Conservation (phyloP, 1,140 invertebrate genomes). For the Archivesica marissinica region DNA sequence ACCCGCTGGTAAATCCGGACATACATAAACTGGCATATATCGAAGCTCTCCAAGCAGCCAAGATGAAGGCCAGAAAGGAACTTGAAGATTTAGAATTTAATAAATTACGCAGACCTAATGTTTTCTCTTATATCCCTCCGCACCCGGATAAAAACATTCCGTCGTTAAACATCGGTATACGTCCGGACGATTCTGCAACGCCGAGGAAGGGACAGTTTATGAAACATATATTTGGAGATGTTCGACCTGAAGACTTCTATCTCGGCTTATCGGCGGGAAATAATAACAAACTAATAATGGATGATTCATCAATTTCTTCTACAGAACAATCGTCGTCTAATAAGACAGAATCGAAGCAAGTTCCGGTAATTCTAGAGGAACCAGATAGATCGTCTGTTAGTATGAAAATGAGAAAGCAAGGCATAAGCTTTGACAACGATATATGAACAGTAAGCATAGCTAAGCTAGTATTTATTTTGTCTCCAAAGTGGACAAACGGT, state of each 20-base stretch:
- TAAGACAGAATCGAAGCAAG: background rate
- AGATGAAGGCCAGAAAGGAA: background rate
- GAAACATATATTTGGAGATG: constrained; percentile 59
- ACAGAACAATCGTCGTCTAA: background rate
- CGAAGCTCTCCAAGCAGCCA: constrained; percentile 37
- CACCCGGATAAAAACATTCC: background rate
- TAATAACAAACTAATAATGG: background rate
- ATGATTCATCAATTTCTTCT: background rate
- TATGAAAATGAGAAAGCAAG: constrained; percentile 52
- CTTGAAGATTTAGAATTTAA: constrained; percentile 25
- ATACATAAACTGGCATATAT: constrained; percentile 55
- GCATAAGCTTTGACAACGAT: constrained; percentile 3
- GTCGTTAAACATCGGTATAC: constrained; percentile 24
- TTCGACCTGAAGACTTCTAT: constrained; percentile 55
- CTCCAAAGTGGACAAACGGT: no score
- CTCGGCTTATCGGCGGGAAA: background rate
- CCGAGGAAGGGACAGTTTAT: constrained; percentile 57
- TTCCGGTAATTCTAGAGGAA: background rate
- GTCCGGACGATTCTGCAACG: constrained; percentile 25
- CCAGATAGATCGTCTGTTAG: constrained; percentile 45
- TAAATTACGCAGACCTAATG: constrained; percentile 33
- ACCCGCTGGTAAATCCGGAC: constrained; percentile 49
- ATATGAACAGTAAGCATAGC: no score
- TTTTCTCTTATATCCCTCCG: constrained; percentile 54
- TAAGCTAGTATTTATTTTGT: no score